These are phyloP conservation scores for Astur gentilis DNA, from an alignment of 2,113 vertebrate species.

Conservation along the genomic window DNA sequence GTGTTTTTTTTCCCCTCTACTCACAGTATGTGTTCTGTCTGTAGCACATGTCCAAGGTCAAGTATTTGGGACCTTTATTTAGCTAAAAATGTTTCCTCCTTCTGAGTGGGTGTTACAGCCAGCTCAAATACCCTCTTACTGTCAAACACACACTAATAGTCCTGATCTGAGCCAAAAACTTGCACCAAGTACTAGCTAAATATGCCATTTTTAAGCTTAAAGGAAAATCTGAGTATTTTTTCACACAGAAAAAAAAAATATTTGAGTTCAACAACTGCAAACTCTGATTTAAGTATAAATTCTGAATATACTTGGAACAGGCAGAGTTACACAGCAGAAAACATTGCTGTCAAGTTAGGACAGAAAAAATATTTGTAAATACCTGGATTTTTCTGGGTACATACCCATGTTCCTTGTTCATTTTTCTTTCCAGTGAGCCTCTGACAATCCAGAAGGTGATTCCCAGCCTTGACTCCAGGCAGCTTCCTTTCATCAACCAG, in stretches of 20 bases:
- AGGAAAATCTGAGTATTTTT: not conserved
- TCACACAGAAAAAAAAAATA: not conserved
- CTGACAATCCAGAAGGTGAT: not conserved
- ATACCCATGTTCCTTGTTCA: accelerated
- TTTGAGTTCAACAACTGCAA: not conserved
- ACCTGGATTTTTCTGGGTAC: not conserved
- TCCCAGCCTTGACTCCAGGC: not conserved
- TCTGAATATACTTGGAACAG: not conserved
- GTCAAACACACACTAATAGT: not conserved
- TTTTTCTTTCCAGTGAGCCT: not conserved
- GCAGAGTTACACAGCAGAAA: not conserved
- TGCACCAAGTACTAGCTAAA: accelerated
- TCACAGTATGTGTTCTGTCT: not conserved
- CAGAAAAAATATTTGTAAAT: not conserved
- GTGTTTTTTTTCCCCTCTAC: not conserved
- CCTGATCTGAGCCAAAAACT: not conserved
- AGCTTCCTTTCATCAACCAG: not conserved
- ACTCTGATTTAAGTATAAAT: not conserved
- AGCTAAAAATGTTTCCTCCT: not conserved
- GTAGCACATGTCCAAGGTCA: not conserved
- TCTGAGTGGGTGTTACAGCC: not conserved
- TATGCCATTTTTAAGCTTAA: not conserved
- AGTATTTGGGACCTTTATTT: not conserved
- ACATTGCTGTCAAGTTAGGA: not conserved
- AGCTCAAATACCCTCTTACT: not conserved